Percentiles rank a stretch among this genome's conserved stretches.
phyloP scores from a whole-genome alignment of 2,888 invertebrate genomes.

The Bombylius discolor region DNA sequence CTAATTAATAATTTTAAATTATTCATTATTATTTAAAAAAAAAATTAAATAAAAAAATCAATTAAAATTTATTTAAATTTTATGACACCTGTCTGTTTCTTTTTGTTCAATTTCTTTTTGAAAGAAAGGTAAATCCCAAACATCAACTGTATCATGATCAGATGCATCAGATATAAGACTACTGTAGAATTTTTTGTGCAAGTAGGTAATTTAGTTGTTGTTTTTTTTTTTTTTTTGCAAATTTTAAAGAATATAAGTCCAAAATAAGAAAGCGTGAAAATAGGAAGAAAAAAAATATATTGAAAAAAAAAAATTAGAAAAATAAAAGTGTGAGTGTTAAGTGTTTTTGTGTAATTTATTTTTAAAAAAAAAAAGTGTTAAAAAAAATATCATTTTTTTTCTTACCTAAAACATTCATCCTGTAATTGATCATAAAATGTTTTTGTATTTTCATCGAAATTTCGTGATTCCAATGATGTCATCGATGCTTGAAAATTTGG shows the following conservation, averaged over 20 bases:
- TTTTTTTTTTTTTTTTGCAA: no score
- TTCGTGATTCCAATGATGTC: background rate
- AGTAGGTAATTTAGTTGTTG: no score
- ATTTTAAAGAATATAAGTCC: no score
- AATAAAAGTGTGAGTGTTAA: no score
- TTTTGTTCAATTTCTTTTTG: constrained; percentile 32
- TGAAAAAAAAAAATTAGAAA: no score
- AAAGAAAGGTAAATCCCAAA: constrained; percentile 46
- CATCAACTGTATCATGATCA: constrained; percentile 34
- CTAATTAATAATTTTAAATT: background rate
- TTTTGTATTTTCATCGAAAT: constrained; percentile 13
- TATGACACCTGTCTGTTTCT: constrained; percentile 12
- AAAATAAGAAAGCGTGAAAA: no score
- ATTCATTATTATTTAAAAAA: background rate
- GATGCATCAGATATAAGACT: constrained; percentile 42
- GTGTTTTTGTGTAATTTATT: no score
- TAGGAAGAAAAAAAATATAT: no score
- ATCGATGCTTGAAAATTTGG: background rate
- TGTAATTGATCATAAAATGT: constrained; percentile 27
- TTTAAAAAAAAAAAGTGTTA: no score
- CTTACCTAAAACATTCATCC: constrained; percentile 39
- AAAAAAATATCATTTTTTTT: constrained; percentile 1
- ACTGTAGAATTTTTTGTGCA: constrained; percentile 2
- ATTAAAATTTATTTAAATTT: background rate
- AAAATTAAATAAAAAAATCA: background rate